Percentiles rank a stretch among this genome's conserved stretches.
Conservation (phyloP, 1,140 invertebrate species). For the Chionoecetes opilio region DNA sequence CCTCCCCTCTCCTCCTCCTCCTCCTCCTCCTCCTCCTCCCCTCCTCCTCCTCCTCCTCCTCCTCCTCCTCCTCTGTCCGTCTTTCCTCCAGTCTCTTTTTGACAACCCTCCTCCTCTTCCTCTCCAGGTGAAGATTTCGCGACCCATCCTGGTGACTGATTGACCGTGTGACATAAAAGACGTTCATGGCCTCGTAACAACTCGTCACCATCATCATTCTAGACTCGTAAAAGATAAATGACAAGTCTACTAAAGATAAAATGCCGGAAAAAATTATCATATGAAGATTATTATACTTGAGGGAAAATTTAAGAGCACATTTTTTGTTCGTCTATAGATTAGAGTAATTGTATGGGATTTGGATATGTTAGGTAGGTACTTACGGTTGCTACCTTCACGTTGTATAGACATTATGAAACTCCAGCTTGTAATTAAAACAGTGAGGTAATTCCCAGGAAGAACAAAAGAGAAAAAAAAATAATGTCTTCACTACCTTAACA, state of each 20-base stretch:
- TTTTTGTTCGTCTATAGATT: no score
- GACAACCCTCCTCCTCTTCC: background rate
- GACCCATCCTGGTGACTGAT: background rate
- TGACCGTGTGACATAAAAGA: background rate
- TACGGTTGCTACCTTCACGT: no score
- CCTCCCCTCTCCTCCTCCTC: no score
- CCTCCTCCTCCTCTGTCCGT: background rate
- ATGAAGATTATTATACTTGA: background rate
- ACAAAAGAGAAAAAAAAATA: background rate
- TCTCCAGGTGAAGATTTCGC: background rate
- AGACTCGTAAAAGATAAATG: background rate
- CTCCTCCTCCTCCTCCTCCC: background rate
- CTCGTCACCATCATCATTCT: background rate
- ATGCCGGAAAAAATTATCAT: background rate
- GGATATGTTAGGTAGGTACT: no score
- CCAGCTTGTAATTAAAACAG: background rate
- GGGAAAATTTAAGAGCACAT: no score
- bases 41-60: constrained; percentile 13
- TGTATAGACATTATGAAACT: background rate
- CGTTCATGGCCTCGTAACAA: background rate
- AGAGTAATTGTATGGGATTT: no score
- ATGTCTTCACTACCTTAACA: background rate
- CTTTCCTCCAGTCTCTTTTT: background rate
- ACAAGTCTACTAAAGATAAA: background rate
- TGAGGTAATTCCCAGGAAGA: background rate